Conservation (phyloP, 2,113 vertebrate species). For the Terrapene triunguis region DNA sequence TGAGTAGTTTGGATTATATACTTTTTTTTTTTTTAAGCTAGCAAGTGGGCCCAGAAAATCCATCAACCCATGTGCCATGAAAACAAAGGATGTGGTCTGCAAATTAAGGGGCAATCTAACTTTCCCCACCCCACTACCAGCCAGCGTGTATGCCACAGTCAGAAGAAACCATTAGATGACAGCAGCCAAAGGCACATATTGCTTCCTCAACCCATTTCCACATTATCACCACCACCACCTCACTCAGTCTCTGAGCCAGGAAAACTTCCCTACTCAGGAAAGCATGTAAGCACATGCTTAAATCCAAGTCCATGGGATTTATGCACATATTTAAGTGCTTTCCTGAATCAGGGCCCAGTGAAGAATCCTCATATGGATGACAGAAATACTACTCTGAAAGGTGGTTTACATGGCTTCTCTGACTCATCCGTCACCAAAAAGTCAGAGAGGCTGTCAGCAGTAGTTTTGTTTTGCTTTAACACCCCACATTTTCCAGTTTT, state of each 20-base stretch:
- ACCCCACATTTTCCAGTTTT: background rate
- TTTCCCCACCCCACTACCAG: background rate
- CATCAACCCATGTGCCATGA: background rate
- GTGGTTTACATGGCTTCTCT: slow-evolving; percentile 18
- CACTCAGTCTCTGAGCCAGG: background rate
- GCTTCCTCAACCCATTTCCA: slow-evolving; percentile 22
- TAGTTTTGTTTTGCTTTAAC: background rate
- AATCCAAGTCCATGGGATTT: too few relatives aligned
- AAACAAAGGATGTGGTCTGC: background rate
- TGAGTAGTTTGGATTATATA: background rate
- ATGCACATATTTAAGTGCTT: too few relatives aligned
- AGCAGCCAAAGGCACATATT: slow-evolving; percentile 24
- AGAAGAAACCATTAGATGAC: slow-evolving; percentile 33
- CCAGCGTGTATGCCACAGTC: slow-evolving; percentile 20
- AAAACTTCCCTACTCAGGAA: background rate
- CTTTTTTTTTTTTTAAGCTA: background rate
- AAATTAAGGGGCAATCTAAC: slow-evolving; percentile 22
- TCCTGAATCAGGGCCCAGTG: background rate
- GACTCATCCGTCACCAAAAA: slow-evolving; percentile 10
- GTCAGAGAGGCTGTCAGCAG: slow-evolving; percentile 21
- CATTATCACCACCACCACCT: background rate
- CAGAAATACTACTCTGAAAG: background rate
- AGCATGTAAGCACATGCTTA: background rate
- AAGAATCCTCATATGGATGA: background rate
- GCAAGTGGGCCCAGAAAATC: slow-evolving; percentile 28